Percentiles rank a stretch among this genome's conserved stretches.
phyloP scores from a whole-genome alignment of 2,113 vertebrate species.

The Oryzias curvinotus region DNA sequence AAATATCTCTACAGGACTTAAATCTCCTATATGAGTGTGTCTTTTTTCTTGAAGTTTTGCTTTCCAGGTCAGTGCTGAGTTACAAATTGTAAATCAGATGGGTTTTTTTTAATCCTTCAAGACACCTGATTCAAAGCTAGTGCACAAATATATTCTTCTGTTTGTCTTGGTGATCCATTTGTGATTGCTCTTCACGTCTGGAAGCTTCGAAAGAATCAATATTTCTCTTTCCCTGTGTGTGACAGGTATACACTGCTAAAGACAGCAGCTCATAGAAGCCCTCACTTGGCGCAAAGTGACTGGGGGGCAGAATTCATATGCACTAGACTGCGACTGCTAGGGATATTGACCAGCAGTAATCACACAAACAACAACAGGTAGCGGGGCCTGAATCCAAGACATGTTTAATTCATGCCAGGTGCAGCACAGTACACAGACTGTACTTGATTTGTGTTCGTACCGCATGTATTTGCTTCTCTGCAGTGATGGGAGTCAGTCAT shows the following conservation, averaged over 20 bases:
- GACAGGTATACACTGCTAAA: slow-evolving; percentile 58
- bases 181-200: slow-evolving; percentile 29
- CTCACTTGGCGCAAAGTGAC: slow-evolving; percentile 60
- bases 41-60: too few species aligned
- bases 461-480: slow-evolving; percentile 28
- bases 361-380: slow-evolving; percentile 69
- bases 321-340: slow-evolving; percentile 54
- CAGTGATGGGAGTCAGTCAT: slow-evolving; percentile 53
- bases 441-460: slow-evolving; percentile 9
- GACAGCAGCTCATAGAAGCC: slow-evolving; percentile 49
- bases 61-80: too few species aligned
- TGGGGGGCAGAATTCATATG: slow-evolving; percentile 62
- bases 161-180: slow-evolving; percentile 23
- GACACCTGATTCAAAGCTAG: slow-evolving; percentile 55
- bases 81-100: too few species aligned
- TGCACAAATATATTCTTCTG: slow-evolving; percentile 28
- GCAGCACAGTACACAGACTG: slow-evolving; percentile 33
- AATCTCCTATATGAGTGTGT: too few species aligned
- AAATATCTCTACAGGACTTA: too few species aligned
- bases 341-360: slow-evolving; percentile 66
- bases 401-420: slow-evolving; percentile 73
- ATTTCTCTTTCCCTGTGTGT: slow-evolving; percentile 57
- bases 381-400: slow-evolving; percentile 53
- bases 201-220: slow-evolving; percentile 60
- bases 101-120: slow-evolving; percentile 17